Evolutionary conservation across 2,888 invertebrate species (phyloP), one percentile per base, ranked within the genome.

Genomic region (Scotopteryx bipunctaria): DNA sequence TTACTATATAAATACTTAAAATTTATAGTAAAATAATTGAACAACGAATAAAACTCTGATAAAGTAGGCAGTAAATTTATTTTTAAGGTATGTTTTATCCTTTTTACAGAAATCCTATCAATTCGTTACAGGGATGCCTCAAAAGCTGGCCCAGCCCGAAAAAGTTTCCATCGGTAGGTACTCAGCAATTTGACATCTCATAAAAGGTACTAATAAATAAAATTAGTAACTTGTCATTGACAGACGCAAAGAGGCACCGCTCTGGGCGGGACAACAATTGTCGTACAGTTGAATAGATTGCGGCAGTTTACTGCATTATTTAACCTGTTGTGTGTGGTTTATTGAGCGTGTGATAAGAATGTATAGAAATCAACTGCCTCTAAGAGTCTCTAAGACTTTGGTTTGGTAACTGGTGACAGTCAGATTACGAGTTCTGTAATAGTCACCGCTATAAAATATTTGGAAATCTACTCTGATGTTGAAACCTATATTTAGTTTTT

Each of bases 191-290:
- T 80, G 77, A 81, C 79, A 71, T 63, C 65, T 75, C 66, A 73
- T 81, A 85, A 87, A 83, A 79, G 75, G 68, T 40, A 72, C 74
- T 81, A 87, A 88, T 88, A 88, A 89, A 89, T 88, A 83, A 88
- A 87, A 86, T 87, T 86, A 81, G 80, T 76, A 72, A 71, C 79
- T 72, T 67, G 59, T 61, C 53, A 64, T 57, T 69, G 74, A 76
- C 72, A 67, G 70, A 41, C 21, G 17, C 45, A 69, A 71, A 73
- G 66, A 76, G 73, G 72, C 36, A 66, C 80, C 81, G 78, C 67
- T 61, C 54, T 50, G 66, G 78, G 80, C 79, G 79, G 76, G 62
- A 41, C 62, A 49, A 21, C 16, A 44, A 5, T 44, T 21, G 32
- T n/a, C 40, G 29, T 47, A 42, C 47, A 49, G 23, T 46, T 16